Evolutionary conservation across 2,888 invertebrate species (phyloP), one percentile per base, ranked within the genome.

Genomic region (Lordiphosa fenestrarum): DNA sequence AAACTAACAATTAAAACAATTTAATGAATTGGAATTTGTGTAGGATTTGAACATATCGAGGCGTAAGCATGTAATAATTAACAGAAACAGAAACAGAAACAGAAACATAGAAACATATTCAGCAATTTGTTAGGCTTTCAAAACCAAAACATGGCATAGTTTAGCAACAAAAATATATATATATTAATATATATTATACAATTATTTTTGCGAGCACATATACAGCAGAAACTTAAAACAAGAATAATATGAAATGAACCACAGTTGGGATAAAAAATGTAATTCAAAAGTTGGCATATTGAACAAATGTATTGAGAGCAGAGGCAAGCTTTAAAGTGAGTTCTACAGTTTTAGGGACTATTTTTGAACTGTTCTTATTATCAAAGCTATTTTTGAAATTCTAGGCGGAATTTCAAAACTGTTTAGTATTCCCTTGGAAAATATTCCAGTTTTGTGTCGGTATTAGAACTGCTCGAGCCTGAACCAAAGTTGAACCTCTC

Each of bases 181-280:
- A 15, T 15, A 15, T 15, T 1, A 1, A 25, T 25, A 25, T 7
- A 25, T 25, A 25, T 25, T 25, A 25, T 63, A 60, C 40, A 71
- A 65, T 72, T 83, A 85, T 84, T 85, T 84, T 84, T 84, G 84
- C 78, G 83, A 85, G 73, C 81, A 77, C 67, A 68, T 85, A 84
- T 84, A 80, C 73, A 77, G 59, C 56, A 70, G 40, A 64, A 63
- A 50, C 48, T 47, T 52, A 50, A 23, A 50, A 19, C 37, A 13
- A 30, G 30, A 60, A 33, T 42, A 9, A n/a, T 44, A 23, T 52
- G 35, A 47, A 51, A 6, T 21, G n/a, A 15, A 47, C 12, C 33
- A 50, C 53, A 55, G 39, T 44, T 44, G 40, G 53, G 51, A 39
- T 30, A 48, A 46, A 41, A 10, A 51, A n/a, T n/a, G n/a, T n/a